Evolutionary conservation across 1,140 invertebrate genomes (phyloP).

Genomic region (Reticulitermes speratus): DNA sequence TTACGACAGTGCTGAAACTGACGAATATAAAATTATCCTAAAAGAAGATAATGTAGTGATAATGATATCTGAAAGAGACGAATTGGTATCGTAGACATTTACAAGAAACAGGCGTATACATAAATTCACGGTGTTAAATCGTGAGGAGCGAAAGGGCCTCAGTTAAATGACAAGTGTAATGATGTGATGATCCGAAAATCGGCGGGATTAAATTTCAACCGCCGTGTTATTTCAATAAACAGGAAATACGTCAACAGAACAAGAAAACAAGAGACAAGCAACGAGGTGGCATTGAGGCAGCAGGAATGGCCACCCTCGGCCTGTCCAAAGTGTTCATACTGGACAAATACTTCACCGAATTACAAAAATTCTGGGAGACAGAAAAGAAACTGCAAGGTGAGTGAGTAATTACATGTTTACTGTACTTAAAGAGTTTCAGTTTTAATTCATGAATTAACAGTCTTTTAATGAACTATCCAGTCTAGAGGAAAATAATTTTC

Average conservation of each 20-base stretch:
- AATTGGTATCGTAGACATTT: not conserved
- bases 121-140: not conserved
- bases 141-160: not conserved
- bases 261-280: not conserved
- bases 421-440: no score
- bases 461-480: no score
- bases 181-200: not conserved
- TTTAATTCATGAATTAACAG: no score
- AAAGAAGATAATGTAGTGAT: not conserved
- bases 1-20: not conserved
- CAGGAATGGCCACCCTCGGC: conserved; percentile 81
- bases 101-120: not conserved
- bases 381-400: conserved; percentile 93
- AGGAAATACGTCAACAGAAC: not conserved
- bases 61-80: not conserved
- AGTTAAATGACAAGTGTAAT: not conserved
- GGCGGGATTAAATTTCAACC: not conserved
- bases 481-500: no score
- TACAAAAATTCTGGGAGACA: conserved; percentile 96
- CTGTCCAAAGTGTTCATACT: conserved; percentile 95
- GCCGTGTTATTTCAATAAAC: not conserved
- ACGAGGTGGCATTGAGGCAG: conserved; percentile 22
- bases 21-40: not conserved
- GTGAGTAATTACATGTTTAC: not conserved
- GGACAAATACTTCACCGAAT: conserved; percentile 95